Conservation (phyloP, 2,888 invertebrate genomes). For the Sinotaia quadrata region DNA sequence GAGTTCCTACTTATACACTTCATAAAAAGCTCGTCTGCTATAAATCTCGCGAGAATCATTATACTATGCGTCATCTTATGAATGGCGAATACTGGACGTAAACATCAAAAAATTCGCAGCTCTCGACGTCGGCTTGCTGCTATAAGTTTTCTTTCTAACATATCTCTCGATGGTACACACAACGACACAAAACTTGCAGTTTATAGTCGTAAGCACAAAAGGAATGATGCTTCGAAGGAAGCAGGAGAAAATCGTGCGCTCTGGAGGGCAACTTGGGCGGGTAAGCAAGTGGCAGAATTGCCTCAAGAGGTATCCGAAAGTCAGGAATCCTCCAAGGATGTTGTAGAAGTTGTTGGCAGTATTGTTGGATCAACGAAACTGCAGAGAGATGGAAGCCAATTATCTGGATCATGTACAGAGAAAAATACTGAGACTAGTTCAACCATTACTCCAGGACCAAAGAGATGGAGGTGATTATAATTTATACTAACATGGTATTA, state of each 20-base stretch:
- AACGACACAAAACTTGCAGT: constrained; percentile 71
- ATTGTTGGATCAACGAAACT: no score
- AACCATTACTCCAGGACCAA: neutral
- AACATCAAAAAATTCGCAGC: constrained; percentile 55
- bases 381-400: no score
- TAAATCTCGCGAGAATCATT: constrained; percentile 16
- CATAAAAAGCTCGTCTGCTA: constrained; percentile 24
- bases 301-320: no score
- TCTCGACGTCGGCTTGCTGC: constrained; percentile 81
- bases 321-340: no score
- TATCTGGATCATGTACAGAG: no score
- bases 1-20: no score
- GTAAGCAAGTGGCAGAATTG: neutral
- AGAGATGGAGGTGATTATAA: neutral
- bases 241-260: neutral
- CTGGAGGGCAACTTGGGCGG: neutral
- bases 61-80: constrained; percentile 26
- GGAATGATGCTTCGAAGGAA: constrained; percentile 7
- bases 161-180: constrained; percentile 92
- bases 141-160: constrained; percentile 93
- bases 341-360: no score
- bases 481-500: no score
- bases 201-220: constrained; percentile 24
- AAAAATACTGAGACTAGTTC: neutral
- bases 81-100: constrained; percentile 38